Evolutionary conservation across 2,113 vertebrate genomes (phyloP).

Genomic region (Agelaius tricolor): DNA sequence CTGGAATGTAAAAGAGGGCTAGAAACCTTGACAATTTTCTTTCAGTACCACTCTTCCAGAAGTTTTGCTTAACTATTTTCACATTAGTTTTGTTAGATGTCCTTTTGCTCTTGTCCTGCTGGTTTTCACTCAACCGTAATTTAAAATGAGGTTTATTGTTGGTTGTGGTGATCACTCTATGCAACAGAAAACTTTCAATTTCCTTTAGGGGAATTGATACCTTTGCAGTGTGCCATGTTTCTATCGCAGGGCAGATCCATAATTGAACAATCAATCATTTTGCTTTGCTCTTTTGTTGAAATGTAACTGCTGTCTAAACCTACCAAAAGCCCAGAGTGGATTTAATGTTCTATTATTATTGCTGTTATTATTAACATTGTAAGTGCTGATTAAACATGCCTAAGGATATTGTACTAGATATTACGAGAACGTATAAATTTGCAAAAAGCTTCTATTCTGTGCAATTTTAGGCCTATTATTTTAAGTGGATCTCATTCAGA

Average conservation of each 20-base stretch:
- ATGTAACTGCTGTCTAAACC: slow-evolving; percentile 44
- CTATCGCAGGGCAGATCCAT: background rate
- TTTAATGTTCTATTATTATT: slow-evolving; percentile 70
- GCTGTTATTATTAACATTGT: slow-evolving; percentile 60
- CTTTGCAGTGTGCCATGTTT: background rate
- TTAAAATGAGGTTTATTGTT: background rate
- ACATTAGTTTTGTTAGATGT: background rate
- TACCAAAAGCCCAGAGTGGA: slow-evolving; percentile 38
- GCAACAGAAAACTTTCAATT: background rate
- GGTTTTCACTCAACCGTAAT: background rate
- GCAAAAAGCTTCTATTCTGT: slow-evolving; percentile 75
- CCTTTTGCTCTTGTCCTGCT: background rate
- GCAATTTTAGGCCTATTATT: slow-evolving; percentile 76
- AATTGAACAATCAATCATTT: background rate
- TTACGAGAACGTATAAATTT: slow-evolving; percentile 80
- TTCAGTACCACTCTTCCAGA: background rate
- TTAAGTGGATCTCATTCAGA: slow-evolving; percentile 77
- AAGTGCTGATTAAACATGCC: slow-evolving; percentile 75
- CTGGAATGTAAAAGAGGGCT: background rate
- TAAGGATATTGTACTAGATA: slow-evolving; percentile 80
- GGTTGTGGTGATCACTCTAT: background rate
- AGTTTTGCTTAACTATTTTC: background rate
- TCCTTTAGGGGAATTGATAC: background rate
- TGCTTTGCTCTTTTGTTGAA: slow-evolving; percentile 37
- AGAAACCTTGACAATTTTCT: background rate